phyloP scores from a whole-genome alignment of 2,888 invertebrate species.

The Agonopterix arenella region DNA sequence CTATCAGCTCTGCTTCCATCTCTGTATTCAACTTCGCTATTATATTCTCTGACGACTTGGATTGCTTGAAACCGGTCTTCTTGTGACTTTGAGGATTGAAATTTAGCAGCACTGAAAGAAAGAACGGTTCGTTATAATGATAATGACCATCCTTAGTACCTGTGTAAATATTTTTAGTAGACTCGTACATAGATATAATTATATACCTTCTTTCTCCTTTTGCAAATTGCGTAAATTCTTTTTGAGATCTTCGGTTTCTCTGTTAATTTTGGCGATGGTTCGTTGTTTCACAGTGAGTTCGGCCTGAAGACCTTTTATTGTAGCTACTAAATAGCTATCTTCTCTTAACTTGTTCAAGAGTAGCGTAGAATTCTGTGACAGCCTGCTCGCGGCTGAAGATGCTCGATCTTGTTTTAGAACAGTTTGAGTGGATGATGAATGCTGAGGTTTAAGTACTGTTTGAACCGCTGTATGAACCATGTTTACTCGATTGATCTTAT shows the following conservation, averaged over 20 bases:
- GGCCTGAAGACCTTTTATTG: constrained; percentile 85
- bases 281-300: constrained; percentile 86
- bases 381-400: constrained; percentile 66
- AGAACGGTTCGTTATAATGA: neutral
- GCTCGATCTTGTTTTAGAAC: constrained; percentile 53
- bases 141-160: neutral
- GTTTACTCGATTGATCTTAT: constrained; percentile 63
- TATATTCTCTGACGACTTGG: constrained; percentile 62
- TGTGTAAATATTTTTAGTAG: neutral
- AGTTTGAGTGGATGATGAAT: constrained; percentile 50
- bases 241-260: constrained; percentile 85
- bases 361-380: constrained; percentile 74
- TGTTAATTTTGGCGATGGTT: constrained; percentile 81
- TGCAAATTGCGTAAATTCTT: constrained; percentile 86
- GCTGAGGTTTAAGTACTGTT: constrained; percentile 50
- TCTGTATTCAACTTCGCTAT: constrained; percentile 52
- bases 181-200: too few relatives aligned
- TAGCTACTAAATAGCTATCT: constrained; percentile 86
- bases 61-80: constrained; percentile 38
- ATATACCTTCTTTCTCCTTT: constrained; percentile 84
- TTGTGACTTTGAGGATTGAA: constrained; percentile 57
- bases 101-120: constrained; percentile 51
- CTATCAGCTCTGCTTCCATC: constrained; percentile 59
- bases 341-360: constrained; percentile 77
- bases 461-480: constrained; percentile 59